phyloP scores from a whole-genome alignment of 2,113 vertebrate genomes.

The Caretta caretta region DNA sequence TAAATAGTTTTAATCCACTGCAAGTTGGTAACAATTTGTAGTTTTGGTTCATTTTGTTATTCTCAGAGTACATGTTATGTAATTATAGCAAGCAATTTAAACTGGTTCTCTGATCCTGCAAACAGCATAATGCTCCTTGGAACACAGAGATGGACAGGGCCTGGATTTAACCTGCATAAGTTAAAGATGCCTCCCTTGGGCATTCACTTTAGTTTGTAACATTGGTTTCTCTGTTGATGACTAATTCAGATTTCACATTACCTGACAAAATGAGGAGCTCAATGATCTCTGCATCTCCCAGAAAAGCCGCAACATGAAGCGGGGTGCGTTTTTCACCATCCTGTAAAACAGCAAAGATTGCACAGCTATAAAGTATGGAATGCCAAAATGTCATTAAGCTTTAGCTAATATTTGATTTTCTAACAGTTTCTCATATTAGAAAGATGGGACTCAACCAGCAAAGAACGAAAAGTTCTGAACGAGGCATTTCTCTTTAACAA shows the following conservation, averaged over 20 bases:
- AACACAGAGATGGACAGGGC: not conserved
- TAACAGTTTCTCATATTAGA: not conserved
- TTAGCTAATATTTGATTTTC: not conserved
- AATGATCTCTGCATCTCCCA: conserved; percentile 96
- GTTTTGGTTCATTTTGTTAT: not conserved
- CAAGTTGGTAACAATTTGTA: not conserved
- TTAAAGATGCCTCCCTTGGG: not conserved
- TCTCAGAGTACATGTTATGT: rapidly evolving
- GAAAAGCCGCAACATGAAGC: conserved; percentile 93
- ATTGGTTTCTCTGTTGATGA: not conserved
- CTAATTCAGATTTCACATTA: conserved; percentile 60
- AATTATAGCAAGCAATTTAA: not conserved
- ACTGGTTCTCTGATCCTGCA: not conserved
- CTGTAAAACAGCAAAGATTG: conserved; percentile 73
- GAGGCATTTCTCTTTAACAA: not conserved
- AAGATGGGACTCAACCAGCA: not conserved
- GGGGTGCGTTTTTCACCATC: conserved; percentile 95
- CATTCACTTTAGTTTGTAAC: not conserved
- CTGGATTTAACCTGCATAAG: not conserved
- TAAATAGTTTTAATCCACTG: not conserved
- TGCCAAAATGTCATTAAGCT: not conserved
- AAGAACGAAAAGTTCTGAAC: not conserved
- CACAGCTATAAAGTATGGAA: not conserved
- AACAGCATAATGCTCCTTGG: not conserved
- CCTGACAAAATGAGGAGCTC: conserved; percentile 97